Base-by-base conservation (phyloP, 2,888 invertebrate species). In the Dioctria linearis region DNA sequence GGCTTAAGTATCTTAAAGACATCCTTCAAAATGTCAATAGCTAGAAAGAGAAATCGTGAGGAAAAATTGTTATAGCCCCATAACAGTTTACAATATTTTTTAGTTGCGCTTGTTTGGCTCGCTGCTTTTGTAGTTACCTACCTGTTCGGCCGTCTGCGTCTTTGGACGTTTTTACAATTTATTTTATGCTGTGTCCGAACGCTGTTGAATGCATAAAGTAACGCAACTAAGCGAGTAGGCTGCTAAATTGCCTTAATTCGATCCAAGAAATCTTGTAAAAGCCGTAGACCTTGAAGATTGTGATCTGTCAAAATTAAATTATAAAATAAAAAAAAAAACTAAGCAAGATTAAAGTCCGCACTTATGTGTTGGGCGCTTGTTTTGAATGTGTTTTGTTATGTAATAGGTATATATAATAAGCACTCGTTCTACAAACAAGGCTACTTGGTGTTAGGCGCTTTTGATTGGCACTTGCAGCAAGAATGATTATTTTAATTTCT, bases 221-320 rank as follows among this genome's bases (percentile, higher is more conserved):
- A n/a, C 42, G 43, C 57, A 25, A 25, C 25, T 25, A 25, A 25
- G 25, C 25, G 25, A 25, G 25, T 25, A 59, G 59, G 40, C n/a
- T 13, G 63, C 6, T 46, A 63, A 76, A 46, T 57, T 66, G 79
- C 67, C 66, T 67, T 51, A 75, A 76, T 76, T 61, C 46, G 76
- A 43, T 76, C 13, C 76, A 76, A 42, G 54, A 71, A 75, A 79
- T 79, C 54, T 80, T 75, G 82, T 82, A 82, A 82, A 82, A 82
- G 82, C 80, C 80, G 82, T 82, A 79, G 82, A 80, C 82, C 82
- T 82, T 82, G 82, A 80, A 40, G 80, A 80, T 81, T 78, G 82
- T 80, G 73, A 82, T 82, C 82, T 73, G 80, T 82, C 80, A 78
- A 82, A 82, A 54, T 78, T 63, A 49, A 63, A 49, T 61, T 76